phyloP scores from a whole-genome alignment of 2,888 invertebrate genomes.

The Diplazon laetatorius region DNA sequence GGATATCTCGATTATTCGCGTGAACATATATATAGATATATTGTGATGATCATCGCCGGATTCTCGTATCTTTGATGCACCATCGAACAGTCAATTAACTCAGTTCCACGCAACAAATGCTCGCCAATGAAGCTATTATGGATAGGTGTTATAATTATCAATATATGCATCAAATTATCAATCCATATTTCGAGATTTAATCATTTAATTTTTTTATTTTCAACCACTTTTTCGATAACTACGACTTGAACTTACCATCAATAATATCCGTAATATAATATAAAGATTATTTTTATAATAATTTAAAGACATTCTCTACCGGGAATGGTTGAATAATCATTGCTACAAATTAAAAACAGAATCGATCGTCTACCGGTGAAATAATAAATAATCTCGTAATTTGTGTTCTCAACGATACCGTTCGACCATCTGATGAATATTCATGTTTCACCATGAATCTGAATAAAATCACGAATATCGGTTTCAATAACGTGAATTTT shows the following conservation, averaged over 20 bases:
- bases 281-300: too few species aligned
- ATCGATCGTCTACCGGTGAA: too few species aligned
- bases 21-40: not conserved
- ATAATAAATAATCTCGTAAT: too few species aligned
- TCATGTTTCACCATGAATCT: slow-evolving; percentile 25
- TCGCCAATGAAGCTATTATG: not conserved
- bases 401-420: not conserved
- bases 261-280: too few species aligned
- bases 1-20: slow-evolving; percentile 16
- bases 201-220: too few species aligned
- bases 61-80: not conserved
- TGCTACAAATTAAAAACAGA: slow-evolving; percentile 9
- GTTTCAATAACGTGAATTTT: slow-evolving; percentile 31
- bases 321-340: too few species aligned
- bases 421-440: slow-evolving; percentile 30
- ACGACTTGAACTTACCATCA: too few species aligned
- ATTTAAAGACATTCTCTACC: too few species aligned
- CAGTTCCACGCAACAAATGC: not conserved
- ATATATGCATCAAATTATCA: not conserved
- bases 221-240: too few species aligned
- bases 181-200: too few species aligned
- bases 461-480: slow-evolving; percentile 26
- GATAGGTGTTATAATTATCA: not conserved
- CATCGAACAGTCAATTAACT: slow-evolving; percentile 4
- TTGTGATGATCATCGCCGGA: slow-evolving; percentile 5